Percentiles rank a stretch among this genome's conserved stretches.
These are phyloP conservation scores for Machimus rusticus DNA, from an alignment of 2,888 invertebrate genomes.

Conservation along the genomic window DNA sequence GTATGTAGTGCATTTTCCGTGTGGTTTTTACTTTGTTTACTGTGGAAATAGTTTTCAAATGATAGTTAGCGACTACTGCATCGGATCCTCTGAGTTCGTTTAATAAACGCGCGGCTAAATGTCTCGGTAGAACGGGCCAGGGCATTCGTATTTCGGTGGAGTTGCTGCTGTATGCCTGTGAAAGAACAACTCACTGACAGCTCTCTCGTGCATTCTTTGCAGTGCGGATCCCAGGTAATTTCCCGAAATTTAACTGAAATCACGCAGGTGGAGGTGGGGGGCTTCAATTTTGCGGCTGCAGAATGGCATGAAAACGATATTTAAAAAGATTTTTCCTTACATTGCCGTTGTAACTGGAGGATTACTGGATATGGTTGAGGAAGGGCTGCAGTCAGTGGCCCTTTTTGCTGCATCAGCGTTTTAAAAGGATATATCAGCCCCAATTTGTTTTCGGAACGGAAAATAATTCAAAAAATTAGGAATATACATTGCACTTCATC, in stretches of 20 bases:
- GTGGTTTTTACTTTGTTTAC: slow-evolving; percentile 3
- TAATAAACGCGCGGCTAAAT: background rate
- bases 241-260: background rate
- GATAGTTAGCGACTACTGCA: background rate
- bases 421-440: background rate
- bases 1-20: background rate
- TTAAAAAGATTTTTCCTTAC: background rate
- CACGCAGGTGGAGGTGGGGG: background rate
- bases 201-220: background rate
- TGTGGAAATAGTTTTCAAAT: background rate
- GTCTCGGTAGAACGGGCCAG: background rate
- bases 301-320: background rate
- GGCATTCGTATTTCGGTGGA: background rate
- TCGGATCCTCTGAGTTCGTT: background rate
- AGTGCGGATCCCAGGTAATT: background rate
- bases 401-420: background rate
- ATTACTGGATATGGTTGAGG: background rate
- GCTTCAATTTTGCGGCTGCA: background rate
- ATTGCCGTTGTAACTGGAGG: background rate
- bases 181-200: background rate
- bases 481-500: background rate
- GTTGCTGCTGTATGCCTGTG: background rate
- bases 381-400: background rate
- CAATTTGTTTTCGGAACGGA: background rate
- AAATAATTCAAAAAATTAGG: background rate